phyloP scores from a whole-genome alignment of 2,888 invertebrate species.

The Mesochorus sp. region DNA sequence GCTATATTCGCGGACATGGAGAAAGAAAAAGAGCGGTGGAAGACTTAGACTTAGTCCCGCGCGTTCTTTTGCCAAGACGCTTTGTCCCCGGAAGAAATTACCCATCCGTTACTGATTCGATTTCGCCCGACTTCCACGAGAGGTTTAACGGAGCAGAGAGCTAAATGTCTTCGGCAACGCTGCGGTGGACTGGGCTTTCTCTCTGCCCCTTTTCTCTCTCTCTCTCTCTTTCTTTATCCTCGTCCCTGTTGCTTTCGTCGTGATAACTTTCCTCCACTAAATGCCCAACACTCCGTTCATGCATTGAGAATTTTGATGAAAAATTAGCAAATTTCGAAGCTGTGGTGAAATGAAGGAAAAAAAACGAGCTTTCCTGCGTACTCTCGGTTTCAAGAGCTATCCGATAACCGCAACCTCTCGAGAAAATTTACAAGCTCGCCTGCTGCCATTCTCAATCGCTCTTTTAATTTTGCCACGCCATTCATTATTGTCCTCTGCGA shows the following conservation, averaged over 20 bases:
- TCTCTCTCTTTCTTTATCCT: conserved; percentile 7
- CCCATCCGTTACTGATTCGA: conserved; percentile 73
- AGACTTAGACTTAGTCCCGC: conserved; percentile 37
- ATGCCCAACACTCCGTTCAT: conserved; percentile 2
- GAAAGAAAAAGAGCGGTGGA: conserved; percentile 8
- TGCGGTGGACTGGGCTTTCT: conserved; percentile 14
- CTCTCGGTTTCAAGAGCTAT: background rate
- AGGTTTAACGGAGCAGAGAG: conserved; percentile 69
- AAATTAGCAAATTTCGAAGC: conserved; percentile 38
- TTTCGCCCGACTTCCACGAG: conserved; percentile 65
- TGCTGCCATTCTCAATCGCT: background rate
- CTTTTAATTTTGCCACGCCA: background rate
- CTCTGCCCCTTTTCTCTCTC: background rate
- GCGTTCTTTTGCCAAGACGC: conserved; percentile 43
- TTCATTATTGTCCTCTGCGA: background rate
- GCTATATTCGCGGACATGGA: background rate
- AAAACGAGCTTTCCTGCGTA: background rate
- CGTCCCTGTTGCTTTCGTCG: conserved; percentile 18
- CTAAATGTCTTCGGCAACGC: conserved; percentile 71
- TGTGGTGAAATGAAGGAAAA: background rate
- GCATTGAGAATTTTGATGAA: conserved; percentile 43
- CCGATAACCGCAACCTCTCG: background rate
- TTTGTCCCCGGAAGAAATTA: conserved; percentile 70
- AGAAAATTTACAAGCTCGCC: conserved; percentile 26
- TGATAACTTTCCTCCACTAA: conserved; percentile 23